A percentile compares a stretch with the other conserved stretches of the same genome.
phyloP scores from a whole-genome alignment of 2,113 vertebrate species.

The Acrocephalus arundinaceus region DNA sequence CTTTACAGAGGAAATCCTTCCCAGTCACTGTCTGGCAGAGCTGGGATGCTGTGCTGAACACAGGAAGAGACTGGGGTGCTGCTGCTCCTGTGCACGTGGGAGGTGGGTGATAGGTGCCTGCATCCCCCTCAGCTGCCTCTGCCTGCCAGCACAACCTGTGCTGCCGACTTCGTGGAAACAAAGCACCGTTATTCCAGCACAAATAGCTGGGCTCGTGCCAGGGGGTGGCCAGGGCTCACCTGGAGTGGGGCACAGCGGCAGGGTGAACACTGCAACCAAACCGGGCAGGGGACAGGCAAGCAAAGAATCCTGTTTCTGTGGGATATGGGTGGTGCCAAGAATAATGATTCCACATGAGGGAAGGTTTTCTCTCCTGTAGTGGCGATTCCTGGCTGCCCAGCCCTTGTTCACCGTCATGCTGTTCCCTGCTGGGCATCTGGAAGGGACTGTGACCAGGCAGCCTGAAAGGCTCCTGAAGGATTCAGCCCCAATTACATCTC shows the following conservation, averaged over 20 bases:
- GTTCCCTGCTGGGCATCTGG: accelerated
- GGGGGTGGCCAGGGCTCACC: neutral
- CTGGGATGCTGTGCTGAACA: neutral
- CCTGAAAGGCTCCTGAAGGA: neutral
- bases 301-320: accelerated
- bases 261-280: neutral
- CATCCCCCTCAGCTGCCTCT: neutral
- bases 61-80: neutral
- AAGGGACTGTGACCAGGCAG: accelerated
- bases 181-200: neutral
- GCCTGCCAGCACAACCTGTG: neutral
- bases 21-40: accelerated
- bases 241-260: neutral
- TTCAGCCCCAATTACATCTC: neutral
- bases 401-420: accelerated
- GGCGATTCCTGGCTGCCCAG: accelerated
- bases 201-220: slow-evolving; percentile 1
- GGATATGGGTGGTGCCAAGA: accelerated
- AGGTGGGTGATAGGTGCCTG: neutral
- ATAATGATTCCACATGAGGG: accelerated
- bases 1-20: neutral
- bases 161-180: neutral
- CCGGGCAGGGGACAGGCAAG: accelerated
- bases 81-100: neutral
- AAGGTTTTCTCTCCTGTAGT: neutral